phyloP scores from a whole-genome alignment of 2,113 vertebrate genomes.

The Aix galericulata region DNA sequence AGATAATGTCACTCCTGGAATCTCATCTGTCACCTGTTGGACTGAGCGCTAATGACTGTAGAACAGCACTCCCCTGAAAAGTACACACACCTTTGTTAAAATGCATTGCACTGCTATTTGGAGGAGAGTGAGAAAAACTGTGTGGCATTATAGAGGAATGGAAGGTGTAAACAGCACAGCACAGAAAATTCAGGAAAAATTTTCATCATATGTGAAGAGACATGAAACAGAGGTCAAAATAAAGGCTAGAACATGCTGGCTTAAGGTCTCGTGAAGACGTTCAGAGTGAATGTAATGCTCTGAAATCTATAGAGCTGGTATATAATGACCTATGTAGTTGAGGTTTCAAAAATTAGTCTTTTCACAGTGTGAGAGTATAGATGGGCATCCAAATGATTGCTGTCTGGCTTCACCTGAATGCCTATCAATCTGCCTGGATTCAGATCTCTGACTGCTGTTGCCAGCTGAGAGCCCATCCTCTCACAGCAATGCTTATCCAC shows the following conservation, averaged over 20 bases:
- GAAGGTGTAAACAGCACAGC: neutral
- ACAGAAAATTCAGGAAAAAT: neutral
- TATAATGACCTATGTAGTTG: neutral
- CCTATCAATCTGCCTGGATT: neutral
- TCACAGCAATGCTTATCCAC: neutral
- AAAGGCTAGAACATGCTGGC: neutral
- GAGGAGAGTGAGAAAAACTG: neutral
- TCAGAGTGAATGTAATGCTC: neutral
- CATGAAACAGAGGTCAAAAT: neutral
- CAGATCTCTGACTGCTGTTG: rapidly evolving
- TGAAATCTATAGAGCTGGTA: neutral
- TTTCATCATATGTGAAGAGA: neutral
- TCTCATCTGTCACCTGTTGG: neutral
- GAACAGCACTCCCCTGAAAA: neutral
- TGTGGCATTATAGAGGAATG: neutral
- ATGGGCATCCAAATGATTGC: neutral
- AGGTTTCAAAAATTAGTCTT: neutral
- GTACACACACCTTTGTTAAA: neutral
- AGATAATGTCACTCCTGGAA: neutral
- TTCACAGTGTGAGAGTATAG: neutral
- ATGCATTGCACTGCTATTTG: neutral
- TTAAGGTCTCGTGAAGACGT: neutral
- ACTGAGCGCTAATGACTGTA: rapidly evolving
- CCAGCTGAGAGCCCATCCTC: neutral
- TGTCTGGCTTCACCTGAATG: neutral